Percentiles rank a stretch among this genome's conserved stretches.
These are phyloP conservation scores for Yponomeuta sedellus DNA, from an alignment of 2,888 invertebrate genomes.

Conservation along the genomic window DNA sequence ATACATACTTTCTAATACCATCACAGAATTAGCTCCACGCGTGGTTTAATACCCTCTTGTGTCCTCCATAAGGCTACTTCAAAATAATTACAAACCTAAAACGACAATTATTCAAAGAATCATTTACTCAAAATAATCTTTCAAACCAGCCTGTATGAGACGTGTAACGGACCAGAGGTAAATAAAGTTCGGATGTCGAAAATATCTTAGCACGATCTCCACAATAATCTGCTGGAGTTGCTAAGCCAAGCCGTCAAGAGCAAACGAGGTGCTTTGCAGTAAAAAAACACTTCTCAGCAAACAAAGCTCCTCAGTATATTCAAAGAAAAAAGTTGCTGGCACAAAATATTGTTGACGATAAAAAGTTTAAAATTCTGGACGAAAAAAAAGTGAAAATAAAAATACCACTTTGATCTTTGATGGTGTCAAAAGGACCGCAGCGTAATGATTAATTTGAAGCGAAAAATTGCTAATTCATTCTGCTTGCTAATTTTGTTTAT, in stretches of 20 bases:
- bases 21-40: no score
- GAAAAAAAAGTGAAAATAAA: neutral
- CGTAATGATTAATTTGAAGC: neutral
- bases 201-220: constrained; percentile 3
- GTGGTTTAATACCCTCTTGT: no score
- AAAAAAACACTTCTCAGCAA: neutral
- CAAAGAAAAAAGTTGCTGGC: constrained; percentile 5
- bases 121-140: neutral
- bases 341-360: no score
- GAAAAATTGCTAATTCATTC: neutral
- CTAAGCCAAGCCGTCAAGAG: neutral
- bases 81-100: no score
- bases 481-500: neutral
- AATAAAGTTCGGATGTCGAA: constrained; percentile 8
- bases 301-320: neutral
- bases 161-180: neutral
- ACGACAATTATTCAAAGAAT: neutral
- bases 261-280: neutral
- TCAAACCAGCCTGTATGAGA: neutral
- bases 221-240: neutral
- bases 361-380: neutral
- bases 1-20: no score
- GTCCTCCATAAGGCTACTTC: no score
- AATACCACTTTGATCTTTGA: neutral
- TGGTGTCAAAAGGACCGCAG: neutral